Percentiles rank a stretch among this genome's conserved stretches.
Evolutionary conservation across 2,888 invertebrate species (phyloP).

Genomic region (Drosophila tripunctata): DNA sequence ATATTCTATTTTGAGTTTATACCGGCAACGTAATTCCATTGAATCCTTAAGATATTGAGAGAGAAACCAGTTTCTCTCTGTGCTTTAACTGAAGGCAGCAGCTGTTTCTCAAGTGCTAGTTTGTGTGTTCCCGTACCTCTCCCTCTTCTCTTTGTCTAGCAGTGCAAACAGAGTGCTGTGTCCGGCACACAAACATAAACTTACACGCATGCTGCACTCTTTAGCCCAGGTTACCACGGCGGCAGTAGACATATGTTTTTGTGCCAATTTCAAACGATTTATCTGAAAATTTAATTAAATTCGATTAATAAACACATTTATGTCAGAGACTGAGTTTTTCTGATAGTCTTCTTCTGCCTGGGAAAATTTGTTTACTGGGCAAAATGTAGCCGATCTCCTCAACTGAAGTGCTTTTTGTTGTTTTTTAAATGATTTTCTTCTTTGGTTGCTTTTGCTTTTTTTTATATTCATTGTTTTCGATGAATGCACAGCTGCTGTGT

Average conservation of each 20-base stretch:
- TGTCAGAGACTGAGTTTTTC: too few relatives aligned
- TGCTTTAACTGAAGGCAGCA: constrained; percentile 16
- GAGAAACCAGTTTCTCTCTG: constrained; percentile 6
- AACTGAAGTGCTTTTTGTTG: too few relatives aligned
- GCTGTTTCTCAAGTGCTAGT: constrained; percentile 2
- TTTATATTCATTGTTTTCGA: constrained; percentile 62
- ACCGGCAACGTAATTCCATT: neutral
- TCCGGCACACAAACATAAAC: constrained; percentile 16
- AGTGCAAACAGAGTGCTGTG: constrained; percentile 43
- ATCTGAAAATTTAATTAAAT: too few relatives aligned
- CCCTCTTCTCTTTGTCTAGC: neutral
- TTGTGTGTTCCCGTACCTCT: neutral
- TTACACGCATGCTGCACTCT: neutral
- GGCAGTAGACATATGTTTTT: neutral
- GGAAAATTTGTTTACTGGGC: too few relatives aligned
- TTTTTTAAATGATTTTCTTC: constrained; percentile 64
- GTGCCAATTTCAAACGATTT: too few relatives aligned
- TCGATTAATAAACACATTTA: too few relatives aligned
- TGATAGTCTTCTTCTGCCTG: too few relatives aligned
- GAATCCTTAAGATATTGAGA: constrained; percentile 6
- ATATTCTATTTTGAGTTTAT: neutral
- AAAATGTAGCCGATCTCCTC: too few relatives aligned
- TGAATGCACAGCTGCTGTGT: constrained; percentile 50
- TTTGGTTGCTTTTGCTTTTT: constrained; percentile 32
- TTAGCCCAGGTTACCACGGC: too few relatives aligned